Base-by-base conservation (phyloP, 2,113 vertebrate species). In the Bufo gargarizans region DNA sequence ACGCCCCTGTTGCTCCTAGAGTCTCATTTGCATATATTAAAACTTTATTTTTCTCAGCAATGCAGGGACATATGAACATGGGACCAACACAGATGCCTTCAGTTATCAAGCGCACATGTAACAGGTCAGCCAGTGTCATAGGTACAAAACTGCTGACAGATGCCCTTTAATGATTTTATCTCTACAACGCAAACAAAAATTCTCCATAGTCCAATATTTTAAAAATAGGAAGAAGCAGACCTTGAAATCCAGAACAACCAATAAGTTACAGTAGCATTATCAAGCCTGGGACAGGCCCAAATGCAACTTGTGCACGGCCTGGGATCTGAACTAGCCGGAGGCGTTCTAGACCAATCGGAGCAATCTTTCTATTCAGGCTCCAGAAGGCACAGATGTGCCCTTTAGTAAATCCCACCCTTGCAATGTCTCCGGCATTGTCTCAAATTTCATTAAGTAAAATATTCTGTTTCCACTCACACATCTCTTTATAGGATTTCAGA, bases 401-500 rank as follows among this genome's bases (percentile, higher is more conserved):
- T 69, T 55, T 6, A 69, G 20, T 71, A 84, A 84, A 71, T 71
- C 82, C 82, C 13, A 50, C 63, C 63, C 11, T 84, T 50, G 12
- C 82, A 33, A 84, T 17, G 82, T 65, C 82, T 84, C 82, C 82
- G 71, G 82, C 53, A 50, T 55, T 84, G 82, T 69, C 71, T 84
- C 63, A 53, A 8, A 84, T 84, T 84, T 84, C 82, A 84, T 84
- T 84, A 84, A 84, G 61, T 55, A n/a, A 84, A 69, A 84, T 84
- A 84, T 69, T 84, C 82, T 84, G 63, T 84, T 84, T 84, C 82
- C 82, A 65, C 82, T 84, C 63, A 84, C 63, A 69, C 63, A 84
- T 84, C 82, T 84, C 82, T 69, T 71, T 84, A 84, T n/a, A 69
- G 82, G 63, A 71, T 84, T 84, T 84, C 49, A 84, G 45, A 84